These are phyloP conservation scores for Calliphora vomitoria DNA, from an alignment of 2,888 invertebrate species.

Conservation along the genomic window DNA sequence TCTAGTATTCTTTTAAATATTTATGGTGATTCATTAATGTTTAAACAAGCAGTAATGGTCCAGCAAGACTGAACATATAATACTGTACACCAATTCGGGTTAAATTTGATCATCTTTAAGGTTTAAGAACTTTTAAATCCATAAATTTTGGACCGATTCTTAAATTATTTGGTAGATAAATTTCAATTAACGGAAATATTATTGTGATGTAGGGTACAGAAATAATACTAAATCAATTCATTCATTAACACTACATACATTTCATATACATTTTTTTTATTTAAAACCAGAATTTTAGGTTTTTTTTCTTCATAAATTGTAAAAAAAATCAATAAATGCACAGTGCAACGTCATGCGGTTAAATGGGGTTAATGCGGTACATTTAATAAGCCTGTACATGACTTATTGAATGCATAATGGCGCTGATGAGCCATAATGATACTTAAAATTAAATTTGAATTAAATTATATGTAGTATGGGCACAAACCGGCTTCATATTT, in stretches of 20 bases:
- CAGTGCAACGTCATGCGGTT: constrained; percentile 41
- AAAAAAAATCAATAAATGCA: constrained; percentile 26
- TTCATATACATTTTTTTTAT: background rate
- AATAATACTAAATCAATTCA: background rate
- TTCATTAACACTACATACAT: constrained; percentile 49
- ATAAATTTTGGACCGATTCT: too few species aligned
- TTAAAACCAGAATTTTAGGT: constrained; percentile 10
- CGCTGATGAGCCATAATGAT: background rate
- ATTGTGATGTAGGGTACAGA: too few species aligned
- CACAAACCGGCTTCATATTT: constrained; percentile 52
- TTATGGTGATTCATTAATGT: background rate
- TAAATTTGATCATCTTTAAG: too few species aligned
- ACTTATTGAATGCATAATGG: constrained; percentile 46
- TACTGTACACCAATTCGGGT: too few species aligned
- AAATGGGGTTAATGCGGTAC: constrained; percentile 48
- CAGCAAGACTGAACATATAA: too few species aligned
- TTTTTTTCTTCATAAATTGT: constrained; percentile 19
- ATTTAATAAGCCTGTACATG: constrained; percentile 31
- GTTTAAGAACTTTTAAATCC: too few species aligned
- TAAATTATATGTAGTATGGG: constrained; percentile 13
- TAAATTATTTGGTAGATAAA: too few species aligned
- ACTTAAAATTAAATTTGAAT: constrained; percentile 49
- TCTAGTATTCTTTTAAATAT: background rate
- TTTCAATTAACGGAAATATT: too few species aligned
- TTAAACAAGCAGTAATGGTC: too few species aligned